Evolutionary conservation across 2,888 invertebrate genomes (phyloP), one percentile per base, ranked within the genome.

Genomic region (Leptinotarsa rubiginosa): DNA sequence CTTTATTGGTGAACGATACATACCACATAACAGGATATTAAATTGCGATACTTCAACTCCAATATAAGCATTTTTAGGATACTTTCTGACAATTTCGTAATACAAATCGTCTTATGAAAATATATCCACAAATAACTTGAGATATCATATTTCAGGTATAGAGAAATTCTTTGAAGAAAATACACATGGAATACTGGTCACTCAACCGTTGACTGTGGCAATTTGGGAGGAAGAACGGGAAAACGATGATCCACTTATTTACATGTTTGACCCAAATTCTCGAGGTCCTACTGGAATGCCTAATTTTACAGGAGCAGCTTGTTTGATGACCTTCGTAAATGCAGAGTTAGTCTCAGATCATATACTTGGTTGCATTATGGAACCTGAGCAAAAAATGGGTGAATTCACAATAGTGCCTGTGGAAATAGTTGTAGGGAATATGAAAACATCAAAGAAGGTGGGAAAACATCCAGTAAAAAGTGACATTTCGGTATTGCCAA

Each of bases 201-300:
- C 87, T 2, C 85, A 85, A 3, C 75, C 77, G 1, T 72, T 88
- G 0, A 88, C 88, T 12, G 86, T 90, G 0, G 91, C 91, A 0
- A 88, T 92, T 22, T 93, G 92, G 91, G 85, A 87, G 73, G 85
- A 85, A 59, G 73, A 77, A 15, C 78, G 81, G 47, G 82, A 82
- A 3, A 88, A 88, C 1, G 89, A 90, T 68, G 90, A 90, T 1
- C 89, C 90, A 1, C 87, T 87, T 65, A 91, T 89, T 71, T 93
- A 92, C 78, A 81, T 91, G 73, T 93, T 91, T 81, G 92, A 93
- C 83, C 92, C 93, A 0, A 84, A 89, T 77, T 86, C 89, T 0
- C 83, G 87, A 64, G 85, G 87, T 47, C 81, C 84, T 2, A 83
- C 81, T 85, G 91, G 91, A 83, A 87, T 75, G 84, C 84, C 85